These are phyloP conservation scores for Tipula helvola DNA, from an alignment of 2,888 invertebrate genomes.

Conservation along the genomic window DNA sequence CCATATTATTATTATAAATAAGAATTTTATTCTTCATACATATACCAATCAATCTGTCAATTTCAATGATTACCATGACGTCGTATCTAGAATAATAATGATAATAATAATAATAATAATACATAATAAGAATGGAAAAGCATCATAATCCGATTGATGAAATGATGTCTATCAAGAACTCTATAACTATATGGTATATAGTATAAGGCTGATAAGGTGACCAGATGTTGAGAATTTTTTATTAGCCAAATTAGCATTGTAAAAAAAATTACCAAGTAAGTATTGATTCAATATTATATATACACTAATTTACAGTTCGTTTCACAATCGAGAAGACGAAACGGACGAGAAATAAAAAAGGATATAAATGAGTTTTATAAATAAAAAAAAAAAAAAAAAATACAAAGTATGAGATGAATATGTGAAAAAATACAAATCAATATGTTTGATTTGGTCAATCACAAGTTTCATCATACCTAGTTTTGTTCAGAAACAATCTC, in stretches of 20 bases:
- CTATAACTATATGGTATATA: neutral
- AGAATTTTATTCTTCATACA: neutral
- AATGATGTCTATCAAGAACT: neutral
- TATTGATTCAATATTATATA: neutral
- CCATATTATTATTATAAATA: neutral
- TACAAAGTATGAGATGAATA: constrained; percentile 4
- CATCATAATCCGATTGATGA: neutral
- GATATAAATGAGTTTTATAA: neutral
- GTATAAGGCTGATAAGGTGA: neutral
- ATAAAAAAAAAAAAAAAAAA: neutral
- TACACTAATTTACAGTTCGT: neutral
- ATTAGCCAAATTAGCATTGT: neutral
- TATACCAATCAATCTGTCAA: constrained; percentile 4
- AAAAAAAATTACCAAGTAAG: neutral
- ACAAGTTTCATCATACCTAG: neutral
- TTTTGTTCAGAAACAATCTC: neutral
- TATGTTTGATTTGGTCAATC: constrained; percentile 12
- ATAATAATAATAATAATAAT: neutral
- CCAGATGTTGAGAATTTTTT: neutral
- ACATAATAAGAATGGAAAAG: neutral
- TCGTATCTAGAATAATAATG: neutral
- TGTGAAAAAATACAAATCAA: constrained; percentile 8
- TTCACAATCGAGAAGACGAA: neutral
- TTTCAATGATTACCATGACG: neutral
- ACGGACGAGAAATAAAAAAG: neutral